phyloP scores from a whole-genome alignment of 2,888 invertebrate genomes.

The Lucinisca nassula region DNA sequence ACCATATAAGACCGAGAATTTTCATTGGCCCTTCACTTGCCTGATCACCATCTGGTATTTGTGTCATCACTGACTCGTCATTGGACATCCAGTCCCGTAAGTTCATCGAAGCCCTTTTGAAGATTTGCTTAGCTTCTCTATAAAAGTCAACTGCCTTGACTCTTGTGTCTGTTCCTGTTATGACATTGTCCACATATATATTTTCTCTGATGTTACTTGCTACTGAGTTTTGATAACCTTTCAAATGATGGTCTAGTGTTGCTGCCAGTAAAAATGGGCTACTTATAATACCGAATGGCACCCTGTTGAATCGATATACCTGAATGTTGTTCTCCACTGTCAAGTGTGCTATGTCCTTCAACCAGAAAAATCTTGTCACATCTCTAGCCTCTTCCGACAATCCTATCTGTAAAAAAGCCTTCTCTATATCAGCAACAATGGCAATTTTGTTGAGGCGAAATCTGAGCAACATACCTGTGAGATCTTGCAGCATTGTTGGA shows the following conservation, averaged over 20 bases:
- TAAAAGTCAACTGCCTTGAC: not conserved
- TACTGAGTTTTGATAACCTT: not conserved
- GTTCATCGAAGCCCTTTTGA: slow-evolving; percentile 17
- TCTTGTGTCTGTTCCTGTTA: slow-evolving; percentile 11
- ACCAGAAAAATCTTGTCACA: slow-evolving; percentile 22
- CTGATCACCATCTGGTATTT: not conserved
- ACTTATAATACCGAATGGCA: too few relatives aligned
- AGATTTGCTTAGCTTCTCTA: not conserved
- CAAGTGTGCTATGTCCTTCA: not conserved
- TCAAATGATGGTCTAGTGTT: too few relatives aligned
- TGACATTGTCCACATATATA: slow-evolving; percentile 22
- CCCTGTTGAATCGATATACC: slow-evolving; percentile 9
- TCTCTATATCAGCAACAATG: slow-evolving; percentile 36
- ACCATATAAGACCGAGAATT: slow-evolving; percentile 26
- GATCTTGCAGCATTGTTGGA: slow-evolving; percentile 36
- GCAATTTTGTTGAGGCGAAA: slow-evolving; percentile 31
- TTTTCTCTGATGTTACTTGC: not conserved
- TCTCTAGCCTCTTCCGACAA: slow-evolving; percentile 9
- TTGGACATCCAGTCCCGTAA: slow-evolving; percentile 34
- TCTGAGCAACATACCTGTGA: slow-evolving; percentile 24
- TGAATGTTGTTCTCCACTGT: slow-evolving; percentile 3
- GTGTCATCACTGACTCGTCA: not conserved
- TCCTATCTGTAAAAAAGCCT: slow-evolving; percentile 26
- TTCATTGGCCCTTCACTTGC: not conserved
- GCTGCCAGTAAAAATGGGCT: too few relatives aligned